phyloP scores from a whole-genome alignment of 2,888 invertebrate species.

The Sesia apiformis region DNA sequence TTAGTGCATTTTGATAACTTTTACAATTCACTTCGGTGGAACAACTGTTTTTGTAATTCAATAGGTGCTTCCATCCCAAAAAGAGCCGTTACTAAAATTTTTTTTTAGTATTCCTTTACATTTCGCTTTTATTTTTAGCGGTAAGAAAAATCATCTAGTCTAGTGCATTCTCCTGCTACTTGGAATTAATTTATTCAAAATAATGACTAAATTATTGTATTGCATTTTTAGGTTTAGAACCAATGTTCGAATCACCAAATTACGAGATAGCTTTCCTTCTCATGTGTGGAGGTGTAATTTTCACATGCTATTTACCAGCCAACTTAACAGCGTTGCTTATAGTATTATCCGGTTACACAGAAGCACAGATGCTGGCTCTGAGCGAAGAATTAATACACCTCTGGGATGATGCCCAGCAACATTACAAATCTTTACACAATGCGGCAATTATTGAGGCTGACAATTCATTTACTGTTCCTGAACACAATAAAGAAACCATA shows the following conservation, averaged over 20 bases:
- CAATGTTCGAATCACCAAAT: conserved; percentile 8
- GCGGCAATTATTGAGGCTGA: background rate
- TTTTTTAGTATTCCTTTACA: too few relatives aligned
- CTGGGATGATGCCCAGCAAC: conserved; percentile 2
- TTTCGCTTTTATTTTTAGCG: too few relatives aligned
- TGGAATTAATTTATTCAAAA: too few relatives aligned
- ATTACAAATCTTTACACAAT: background rate
- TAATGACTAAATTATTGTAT: background rate
- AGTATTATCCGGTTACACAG: conserved; percentile 12
- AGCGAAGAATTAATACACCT: conserved; percentile 8
- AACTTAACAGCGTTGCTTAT: conserved; percentile 18
- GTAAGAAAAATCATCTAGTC: too few relatives aligned
- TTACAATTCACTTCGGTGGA: too few relatives aligned
- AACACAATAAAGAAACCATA: background rate
- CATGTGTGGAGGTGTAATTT: conserved; percentile 12
- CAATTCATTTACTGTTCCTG: background rate
- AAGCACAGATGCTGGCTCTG: conserved; percentile 13
- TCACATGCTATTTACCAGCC: conserved; percentile 24
- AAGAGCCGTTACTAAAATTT: too few relatives aligned
- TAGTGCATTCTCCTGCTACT: too few relatives aligned
- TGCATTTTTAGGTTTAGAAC: conserved; percentile 6
- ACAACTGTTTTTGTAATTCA: too few relatives aligned
- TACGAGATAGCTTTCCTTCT: conserved; percentile 10
- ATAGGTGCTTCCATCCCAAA: too few relatives aligned
- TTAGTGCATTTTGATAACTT: background rate